These are phyloP conservation scores for Pycnomerus fuliginosus DNA, from an alignment of 2,888 invertebrate genomes.

Conservation along the genomic window DNA sequence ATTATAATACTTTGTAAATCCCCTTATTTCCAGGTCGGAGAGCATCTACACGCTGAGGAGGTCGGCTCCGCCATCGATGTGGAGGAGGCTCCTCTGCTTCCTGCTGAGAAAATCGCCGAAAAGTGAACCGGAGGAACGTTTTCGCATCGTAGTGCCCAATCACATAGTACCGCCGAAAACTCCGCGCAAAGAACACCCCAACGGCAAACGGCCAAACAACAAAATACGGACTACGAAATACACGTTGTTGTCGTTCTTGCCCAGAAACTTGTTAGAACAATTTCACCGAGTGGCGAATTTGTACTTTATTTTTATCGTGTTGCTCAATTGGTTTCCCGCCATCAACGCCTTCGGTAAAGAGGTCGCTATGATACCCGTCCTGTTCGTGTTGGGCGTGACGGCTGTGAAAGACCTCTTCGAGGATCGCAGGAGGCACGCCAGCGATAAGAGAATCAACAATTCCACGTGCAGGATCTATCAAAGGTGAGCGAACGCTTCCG, in stretches of 20 bases:
- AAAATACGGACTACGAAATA: constrained; percentile 94
- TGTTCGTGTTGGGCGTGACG: constrained; percentile 92
- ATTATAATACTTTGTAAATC: no score
- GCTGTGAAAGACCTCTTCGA: constrained; percentile 94
- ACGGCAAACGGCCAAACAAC: constrained; percentile 79
- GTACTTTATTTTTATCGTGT: constrained; percentile 95
- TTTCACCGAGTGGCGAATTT: constrained; percentile 97
- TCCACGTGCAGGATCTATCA: constrained; percentile 88
- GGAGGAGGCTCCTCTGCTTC: constrained; percentile 66
- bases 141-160: constrained; percentile 79
- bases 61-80: constrained; percentile 69
- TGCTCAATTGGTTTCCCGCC: constrained; percentile 93
- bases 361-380: constrained; percentile 90
- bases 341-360: constrained; percentile 96
- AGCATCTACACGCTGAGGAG: constrained; percentile 86
- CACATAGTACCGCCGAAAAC: constrained; percentile 81
- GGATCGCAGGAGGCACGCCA: constrained; percentile 83
- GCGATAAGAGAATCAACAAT: constrained; percentile 93
- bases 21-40: constrained; percentile 67
- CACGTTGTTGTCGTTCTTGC: constrained; percentile 88
- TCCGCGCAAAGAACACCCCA: constrained; percentile 78
- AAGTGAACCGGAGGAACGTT: constrained; percentile 54
- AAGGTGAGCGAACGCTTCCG: constrained; percentile 80
- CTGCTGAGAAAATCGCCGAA: constrained; percentile 63
- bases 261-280: constrained; percentile 95